A percentile compares a stretch with the other conserved stretches of the same genome.
phyloP scores from a whole-genome alignment of 92 coral and sea anemone species.

The Muricea muricata region DNA sequence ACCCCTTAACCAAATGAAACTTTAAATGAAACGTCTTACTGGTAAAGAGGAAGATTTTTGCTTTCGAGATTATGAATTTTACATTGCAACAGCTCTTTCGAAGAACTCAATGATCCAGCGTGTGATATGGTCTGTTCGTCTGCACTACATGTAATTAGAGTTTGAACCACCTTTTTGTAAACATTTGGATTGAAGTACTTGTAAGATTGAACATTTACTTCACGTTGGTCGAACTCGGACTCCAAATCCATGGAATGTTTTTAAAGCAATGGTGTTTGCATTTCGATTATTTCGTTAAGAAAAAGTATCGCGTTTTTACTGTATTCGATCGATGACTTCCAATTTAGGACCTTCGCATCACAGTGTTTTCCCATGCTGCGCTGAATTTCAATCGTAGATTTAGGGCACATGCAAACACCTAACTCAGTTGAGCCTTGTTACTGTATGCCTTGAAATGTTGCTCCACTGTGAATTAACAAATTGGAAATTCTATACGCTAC shows the following conservation, averaged over 20 bases:
- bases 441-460: no score
- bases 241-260: slow-evolving; percentile 25
- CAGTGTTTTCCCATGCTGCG: slow-evolving; percentile 37
- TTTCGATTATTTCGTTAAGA: slow-evolving; percentile 10
- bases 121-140: no score
- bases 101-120: no score
- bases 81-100: no score
- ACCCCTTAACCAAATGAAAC: no score
- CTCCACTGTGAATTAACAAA: no score
- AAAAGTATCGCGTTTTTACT: slow-evolving; percentile 1
- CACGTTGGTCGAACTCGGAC: background rate
- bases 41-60: no score
- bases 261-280: background rate
- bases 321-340: slow-evolving; percentile 42
- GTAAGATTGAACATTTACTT: background rate
- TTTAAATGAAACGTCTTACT: no score
- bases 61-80: no score
- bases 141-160: background rate
- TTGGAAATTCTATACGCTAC: no score
- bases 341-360: slow-evolving; percentile 25
- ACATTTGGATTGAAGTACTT: background rate
- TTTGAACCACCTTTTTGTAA: background rate
- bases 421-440: no score
- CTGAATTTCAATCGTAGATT: slow-evolving; percentile 24
- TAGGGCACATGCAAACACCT: no score